phyloP scores from a whole-genome alignment of 2,888 invertebrate genomes.

The Hylaea fasciaria region DNA sequence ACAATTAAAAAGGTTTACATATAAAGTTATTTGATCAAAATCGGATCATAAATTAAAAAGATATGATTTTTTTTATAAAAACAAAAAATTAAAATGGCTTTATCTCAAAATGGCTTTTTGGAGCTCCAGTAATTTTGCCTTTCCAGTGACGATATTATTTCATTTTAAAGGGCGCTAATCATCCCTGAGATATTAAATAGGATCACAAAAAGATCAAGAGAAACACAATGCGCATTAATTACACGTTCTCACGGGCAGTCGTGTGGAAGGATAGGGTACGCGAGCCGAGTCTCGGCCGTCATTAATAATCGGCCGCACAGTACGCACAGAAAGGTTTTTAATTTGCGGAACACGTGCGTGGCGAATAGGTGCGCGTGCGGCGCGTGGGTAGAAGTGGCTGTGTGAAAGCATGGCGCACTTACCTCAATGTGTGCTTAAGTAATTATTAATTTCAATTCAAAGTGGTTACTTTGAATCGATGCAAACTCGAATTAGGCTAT shows the following conservation, averaged over 20 bases:
- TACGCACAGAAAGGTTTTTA: constrained; percentile 71
- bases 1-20: too few species aligned
- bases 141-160: too few species aligned
- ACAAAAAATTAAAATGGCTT: too few species aligned
- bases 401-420: constrained; percentile 25
- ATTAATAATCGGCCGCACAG: constrained; percentile 70
- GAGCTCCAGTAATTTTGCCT: too few species aligned
- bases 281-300: constrained; percentile 52
- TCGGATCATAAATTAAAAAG: too few species aligned
- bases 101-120: too few species aligned
- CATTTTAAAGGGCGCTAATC: background rate
- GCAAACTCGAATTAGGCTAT: background rate
- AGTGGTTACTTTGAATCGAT: too few species aligned
- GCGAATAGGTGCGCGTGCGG: constrained; percentile 75
- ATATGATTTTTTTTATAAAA: too few species aligned
- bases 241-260: constrained; percentile 64
- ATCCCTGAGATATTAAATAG: constrained; percentile 15
- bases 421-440: constrained; percentile 30
- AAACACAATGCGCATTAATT: constrained; percentile 61
- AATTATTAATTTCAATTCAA: constrained; percentile 14
- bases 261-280: constrained; percentile 30
- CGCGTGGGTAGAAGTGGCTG: constrained; percentile 37
- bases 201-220: constrained; percentile 43
- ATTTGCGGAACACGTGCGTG: constrained; percentile 78
- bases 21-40: too few species aligned